These are phyloP conservation scores for Tenthredo notha DNA, from an alignment of 2,888 invertebrate species.

Conservation along the genomic window DNA sequence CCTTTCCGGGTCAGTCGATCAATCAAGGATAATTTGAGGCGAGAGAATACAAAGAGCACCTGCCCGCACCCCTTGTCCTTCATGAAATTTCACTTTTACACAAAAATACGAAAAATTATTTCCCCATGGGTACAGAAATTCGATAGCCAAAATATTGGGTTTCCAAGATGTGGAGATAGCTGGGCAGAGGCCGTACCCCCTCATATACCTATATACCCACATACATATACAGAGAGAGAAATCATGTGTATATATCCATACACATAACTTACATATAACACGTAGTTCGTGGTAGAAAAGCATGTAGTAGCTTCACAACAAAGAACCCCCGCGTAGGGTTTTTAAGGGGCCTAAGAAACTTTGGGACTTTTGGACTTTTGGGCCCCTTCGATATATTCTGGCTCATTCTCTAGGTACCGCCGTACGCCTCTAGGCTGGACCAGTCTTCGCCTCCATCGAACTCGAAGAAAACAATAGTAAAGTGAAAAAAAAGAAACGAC, in stretches of 20 bases:
- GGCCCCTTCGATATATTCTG: constrained; percentile 37
- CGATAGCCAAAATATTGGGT: constrained; percentile 76
- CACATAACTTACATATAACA: not conserved
- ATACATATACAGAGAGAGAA: not conserved
- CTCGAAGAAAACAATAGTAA: constrained; percentile 33
- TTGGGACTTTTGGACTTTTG: constrained; percentile 41
- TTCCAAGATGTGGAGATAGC: constrained; percentile 61
- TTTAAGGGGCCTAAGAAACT: constrained; percentile 23
- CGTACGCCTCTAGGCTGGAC: not conserved
- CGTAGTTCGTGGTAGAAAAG: not conserved
- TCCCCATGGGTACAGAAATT: constrained; percentile 59
- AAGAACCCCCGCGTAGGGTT: constrained; percentile 41
- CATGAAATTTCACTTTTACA: constrained; percentile 24
- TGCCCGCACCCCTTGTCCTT: constrained; percentile 34
- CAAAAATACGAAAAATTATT: constrained; percentile 44
- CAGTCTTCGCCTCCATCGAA: constrained; percentile 21
- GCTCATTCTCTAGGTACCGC: constrained; percentile 35
- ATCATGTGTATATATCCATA: not conserved
- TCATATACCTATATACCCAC: not conserved
- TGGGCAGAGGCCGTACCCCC: not conserved
- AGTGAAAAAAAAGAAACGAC: constrained; percentile 8
- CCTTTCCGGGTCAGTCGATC: constrained; percentile 45
- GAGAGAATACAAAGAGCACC: constrained; percentile 36
- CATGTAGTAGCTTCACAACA: constrained; percentile 14
- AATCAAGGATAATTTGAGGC: constrained; percentile 44